Base-by-base conservation (phyloP, 2,797 vertebrate genomes). In the Fundulus diaphanus region DNA sequence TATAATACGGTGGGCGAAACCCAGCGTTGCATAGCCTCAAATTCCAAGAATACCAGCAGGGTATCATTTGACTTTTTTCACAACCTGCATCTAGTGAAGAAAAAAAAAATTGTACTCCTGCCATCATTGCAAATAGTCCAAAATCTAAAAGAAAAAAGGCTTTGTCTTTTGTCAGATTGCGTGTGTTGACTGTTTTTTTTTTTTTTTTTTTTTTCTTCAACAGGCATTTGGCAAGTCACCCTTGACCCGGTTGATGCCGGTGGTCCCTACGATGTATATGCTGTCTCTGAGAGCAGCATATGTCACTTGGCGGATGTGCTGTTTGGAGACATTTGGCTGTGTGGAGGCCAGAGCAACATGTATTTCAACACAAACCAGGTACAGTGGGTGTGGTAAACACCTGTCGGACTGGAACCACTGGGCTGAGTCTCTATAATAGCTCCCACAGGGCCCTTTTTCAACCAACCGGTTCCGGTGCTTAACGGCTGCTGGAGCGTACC, bases 301-400 rank as follows among this genome's bases (percentile, higher is more conserved):
- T 80, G 82, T 56, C 80, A 66, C 11, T 82, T 99, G 80, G 82
- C 3, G 2, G 96, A 97, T 76, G 83, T 98, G 86, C 92, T 97
- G 72, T 99, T 99, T 75, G 98, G 98, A 72, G 98, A 99, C 0
- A 85, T 98, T 70, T 99, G 97, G 97, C 90, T 99, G 59, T 99
- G 98, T 89, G 94, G 97, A 0, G 98, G 98, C 7, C 97, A 99
- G 82, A 99, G 97, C 92, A 99, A 99, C 92, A 98, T 99, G 98
- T 90, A 76, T n/a, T 97, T 99, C 89, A 89, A 91, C 0, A 93
- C 95, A 2, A 89, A 81, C 31, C 91, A 96, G 96, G 98, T 98
- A 81, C 24, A 44, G 31, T 1, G 2, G 33, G 59, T 18, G 9
- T 18, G 12, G 16, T 33, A 11, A 68, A 65, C 16, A 16, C 16